Conservation (phyloP, 1,140 invertebrate genomes). For the Papilio polytes region DNA sequence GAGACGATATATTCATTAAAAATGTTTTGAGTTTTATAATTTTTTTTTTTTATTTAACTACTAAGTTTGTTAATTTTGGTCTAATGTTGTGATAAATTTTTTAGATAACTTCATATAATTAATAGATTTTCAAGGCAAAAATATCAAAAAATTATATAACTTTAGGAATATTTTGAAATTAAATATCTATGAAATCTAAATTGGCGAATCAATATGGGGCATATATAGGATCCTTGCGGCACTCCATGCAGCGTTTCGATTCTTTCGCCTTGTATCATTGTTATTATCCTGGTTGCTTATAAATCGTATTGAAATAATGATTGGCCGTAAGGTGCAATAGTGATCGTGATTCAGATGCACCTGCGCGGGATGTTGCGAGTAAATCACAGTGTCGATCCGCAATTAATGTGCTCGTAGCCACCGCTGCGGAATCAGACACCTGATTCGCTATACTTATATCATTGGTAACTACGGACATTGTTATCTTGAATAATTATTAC, state of each 20-base stretch:
- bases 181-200: neutral
- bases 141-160: too few species aligned
- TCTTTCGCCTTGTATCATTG: constrained; percentile 14
- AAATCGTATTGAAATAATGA: constrained; percentile 26
- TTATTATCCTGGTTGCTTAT: constrained; percentile 33
- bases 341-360: constrained; percentile 71
- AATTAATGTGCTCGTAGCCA: constrained; percentile 63
- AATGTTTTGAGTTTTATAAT: too few species aligned
- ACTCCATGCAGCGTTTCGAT: neutral
- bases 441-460: constrained; percentile 33
- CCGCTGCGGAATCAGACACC: constrained; percentile 38
- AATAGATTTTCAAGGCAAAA: too few species aligned
- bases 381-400: constrained; percentile 67
- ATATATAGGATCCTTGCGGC: neutral
- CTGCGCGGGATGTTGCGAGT: constrained; percentile 64
- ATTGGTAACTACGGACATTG: neutral
- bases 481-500: constrained; percentile 27
- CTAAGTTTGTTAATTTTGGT: neutral
- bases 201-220: constrained; percentile 11
- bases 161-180: too few species aligned
- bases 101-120: too few species aligned
- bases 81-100: too few species aligned
- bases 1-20: neutral
- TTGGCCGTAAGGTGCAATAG: constrained; percentile 48
- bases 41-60: too few species aligned